Conservation (phyloP, 2,888 invertebrate genomes). For the Apamea sordens region DNA sequence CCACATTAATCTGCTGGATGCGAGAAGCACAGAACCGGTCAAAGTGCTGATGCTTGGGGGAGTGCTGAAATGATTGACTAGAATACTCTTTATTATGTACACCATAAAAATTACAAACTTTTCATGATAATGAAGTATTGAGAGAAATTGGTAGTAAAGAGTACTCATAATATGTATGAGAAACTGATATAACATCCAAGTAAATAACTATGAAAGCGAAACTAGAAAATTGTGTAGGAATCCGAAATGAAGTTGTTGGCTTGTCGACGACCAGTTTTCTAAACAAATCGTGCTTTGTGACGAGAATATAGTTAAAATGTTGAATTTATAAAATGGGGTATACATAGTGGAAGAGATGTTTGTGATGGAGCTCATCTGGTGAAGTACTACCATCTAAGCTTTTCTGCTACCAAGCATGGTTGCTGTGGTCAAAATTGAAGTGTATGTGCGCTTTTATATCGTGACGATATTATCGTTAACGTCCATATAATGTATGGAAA, state of each 20-base stretch:
- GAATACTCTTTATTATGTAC: no score
- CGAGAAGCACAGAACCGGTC: no score
- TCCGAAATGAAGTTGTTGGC: neutral
- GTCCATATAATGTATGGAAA: no score
- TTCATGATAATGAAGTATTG: neutral
- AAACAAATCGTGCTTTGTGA: slow-evolving; percentile 19
- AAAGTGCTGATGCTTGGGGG: no score
- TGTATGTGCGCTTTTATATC: no score
- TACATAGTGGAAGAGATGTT: neutral
- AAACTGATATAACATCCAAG: neutral
- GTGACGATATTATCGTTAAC: no score
- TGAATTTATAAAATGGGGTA: slow-evolving; percentile 1
- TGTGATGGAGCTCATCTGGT: neutral
- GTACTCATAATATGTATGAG: neutral
- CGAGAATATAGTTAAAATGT: neutral
- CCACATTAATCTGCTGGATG: no score
- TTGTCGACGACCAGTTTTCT: slow-evolving; percentile 30
- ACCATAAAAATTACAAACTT: no score
- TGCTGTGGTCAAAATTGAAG: no score
- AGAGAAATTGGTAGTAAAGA: neutral
- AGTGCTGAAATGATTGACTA: no score
- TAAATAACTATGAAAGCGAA: slow-evolving; percentile 24
- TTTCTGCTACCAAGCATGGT: no score
- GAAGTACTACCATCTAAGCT: no score
- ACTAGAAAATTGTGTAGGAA: slow-evolving; percentile 34